A percentile compares a stretch with the other conserved stretches of the same genome.
Evolutionary conservation across 2,888 invertebrate genomes (phyloP).

Genomic region (Pterobdella sp.): DNA sequence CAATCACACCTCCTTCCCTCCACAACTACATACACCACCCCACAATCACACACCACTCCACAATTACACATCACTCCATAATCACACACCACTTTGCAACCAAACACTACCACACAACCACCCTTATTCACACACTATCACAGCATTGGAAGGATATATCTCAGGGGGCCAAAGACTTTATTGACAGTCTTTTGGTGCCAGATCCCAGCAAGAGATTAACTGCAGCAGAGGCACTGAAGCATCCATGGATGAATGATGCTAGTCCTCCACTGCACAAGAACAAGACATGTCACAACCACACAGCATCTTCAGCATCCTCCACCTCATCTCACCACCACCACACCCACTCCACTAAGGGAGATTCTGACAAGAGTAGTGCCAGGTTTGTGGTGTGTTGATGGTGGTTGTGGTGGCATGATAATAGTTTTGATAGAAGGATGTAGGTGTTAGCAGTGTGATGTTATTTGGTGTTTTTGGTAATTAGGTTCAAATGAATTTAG

Average conservation of each 20-base stretch:
- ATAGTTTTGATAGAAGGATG: too few relatives aligned
- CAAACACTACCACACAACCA: background rate
- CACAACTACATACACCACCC: background rate
- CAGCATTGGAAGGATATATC: slow-evolving; percentile 58
- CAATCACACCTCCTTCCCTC: background rate
- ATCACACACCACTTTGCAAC: slow-evolving; percentile 43
- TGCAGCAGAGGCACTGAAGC: slow-evolving; percentile 54
- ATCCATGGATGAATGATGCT: slow-evolving; percentile 56
- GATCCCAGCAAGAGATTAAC: slow-evolving; percentile 54
- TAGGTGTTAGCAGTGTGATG: too few relatives aligned
- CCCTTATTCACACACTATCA: slow-evolving; percentile 35
- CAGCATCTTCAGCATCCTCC: slow-evolving; percentile 46
- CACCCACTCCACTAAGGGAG: slow-evolving; percentile 8
- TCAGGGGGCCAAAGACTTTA: slow-evolving; percentile 56
- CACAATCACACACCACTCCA: background rate
- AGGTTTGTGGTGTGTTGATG: background rate
- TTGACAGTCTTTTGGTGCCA: slow-evolving; percentile 55
- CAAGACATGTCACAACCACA: slow-evolving; percentile 47
- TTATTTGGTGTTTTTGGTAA: too few relatives aligned
- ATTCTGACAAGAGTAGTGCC: slow-evolving; percentile 2
- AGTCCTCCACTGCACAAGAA: slow-evolving; percentile 49
- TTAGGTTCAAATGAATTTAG: too few relatives aligned
- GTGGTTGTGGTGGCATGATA: too few relatives aligned
- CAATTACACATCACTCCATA: slow-evolving; percentile 55
- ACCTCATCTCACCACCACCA: slow-evolving; percentile 33